These are phyloP conservation scores for Stegophylla sp. DNA, from an alignment of 2,888 invertebrate species.

Conservation along the genomic window DNA sequence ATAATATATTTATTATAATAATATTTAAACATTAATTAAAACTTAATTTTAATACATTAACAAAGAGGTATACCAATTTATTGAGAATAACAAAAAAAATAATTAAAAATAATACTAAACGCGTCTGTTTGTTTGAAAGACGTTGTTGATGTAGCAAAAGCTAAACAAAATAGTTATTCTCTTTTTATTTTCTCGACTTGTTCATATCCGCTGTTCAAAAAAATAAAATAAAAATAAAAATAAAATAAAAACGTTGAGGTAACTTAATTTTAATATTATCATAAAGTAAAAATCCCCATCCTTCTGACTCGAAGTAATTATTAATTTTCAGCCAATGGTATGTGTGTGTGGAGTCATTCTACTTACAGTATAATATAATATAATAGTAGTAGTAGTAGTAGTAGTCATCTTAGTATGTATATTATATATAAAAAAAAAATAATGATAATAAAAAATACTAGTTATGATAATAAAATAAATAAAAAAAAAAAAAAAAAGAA, in stretches of 20 bases:
- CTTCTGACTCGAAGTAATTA: no score
- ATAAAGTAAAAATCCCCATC: constrained; percentile 2
- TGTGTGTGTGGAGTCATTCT: no score
- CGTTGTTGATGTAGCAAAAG: not conserved
- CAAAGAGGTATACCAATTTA: constrained; percentile 54
- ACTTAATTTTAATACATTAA: constrained; percentile 48
- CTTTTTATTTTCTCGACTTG: not conserved
- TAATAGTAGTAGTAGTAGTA: no score
- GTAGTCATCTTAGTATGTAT: no score
- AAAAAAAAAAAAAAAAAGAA: constrained; percentile 13
- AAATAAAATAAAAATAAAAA: no score
- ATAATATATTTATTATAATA: constrained; percentile 8
- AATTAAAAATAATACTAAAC: constrained; percentile 46
- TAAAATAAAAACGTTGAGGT: not conserved
- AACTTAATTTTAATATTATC: constrained; percentile 14
- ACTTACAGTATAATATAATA: no score
- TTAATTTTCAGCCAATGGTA: no score
- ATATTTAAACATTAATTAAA: constrained; percentile 39
- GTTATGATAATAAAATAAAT: not conserved
- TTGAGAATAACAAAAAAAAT: constrained; percentile 35
- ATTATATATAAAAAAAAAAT: constrained; percentile 10
- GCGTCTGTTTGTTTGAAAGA: not conserved
- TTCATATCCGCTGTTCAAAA: not conserved
- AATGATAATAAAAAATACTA: not conserved
- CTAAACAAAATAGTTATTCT: not conserved